A percentile compares a stretch with the other conserved stretches of the same genome.
These are phyloP conservation scores for Parus major DNA, from an alignment of 2,113 vertebrate species.

Conservation along the genomic window DNA sequence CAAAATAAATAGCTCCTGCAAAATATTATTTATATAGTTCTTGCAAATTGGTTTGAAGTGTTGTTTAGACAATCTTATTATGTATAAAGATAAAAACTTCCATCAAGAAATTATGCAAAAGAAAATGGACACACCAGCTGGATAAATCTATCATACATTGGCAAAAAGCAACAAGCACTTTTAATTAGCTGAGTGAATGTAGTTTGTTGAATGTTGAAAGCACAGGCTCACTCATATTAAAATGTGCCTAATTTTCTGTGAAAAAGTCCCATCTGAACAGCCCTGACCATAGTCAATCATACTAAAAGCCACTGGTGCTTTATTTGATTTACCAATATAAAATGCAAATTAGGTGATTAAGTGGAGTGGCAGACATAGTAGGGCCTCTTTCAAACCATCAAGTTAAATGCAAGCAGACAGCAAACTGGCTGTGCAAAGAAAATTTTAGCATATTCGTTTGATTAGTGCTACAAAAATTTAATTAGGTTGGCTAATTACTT, in stretches of 20 bases:
- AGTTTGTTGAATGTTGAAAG: conserved; percentile 90
- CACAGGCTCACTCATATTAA: conserved; percentile 90
- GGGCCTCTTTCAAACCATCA: conserved; percentile 97
- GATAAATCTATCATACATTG: conserved; percentile 87
- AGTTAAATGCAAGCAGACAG: conserved; percentile 98
- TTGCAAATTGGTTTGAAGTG: conserved; percentile 70
- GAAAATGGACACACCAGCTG: conserved; percentile 89
- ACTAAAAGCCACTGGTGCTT: conserved; percentile 99
- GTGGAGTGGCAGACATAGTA: conserved; percentile 94
- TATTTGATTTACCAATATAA: conserved; percentile 99
- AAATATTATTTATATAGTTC: conserved; percentile 72
- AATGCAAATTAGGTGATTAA: conserved; percentile 99
- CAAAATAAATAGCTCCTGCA: conserved; percentile 60
- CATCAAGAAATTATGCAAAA: conserved; percentile 81
- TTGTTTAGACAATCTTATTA: conserved; percentile 81
- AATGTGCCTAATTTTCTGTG: conserved; percentile 98
- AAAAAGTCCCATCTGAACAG: conserved; percentile 97
- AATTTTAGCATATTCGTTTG: conserved; percentile 99
- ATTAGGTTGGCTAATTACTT: conserved; percentile 96
- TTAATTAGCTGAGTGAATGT: conserved; percentile 99
- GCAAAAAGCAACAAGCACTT: conserved; percentile 86
- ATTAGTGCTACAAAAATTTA: conserved; percentile 97
- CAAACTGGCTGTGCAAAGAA: conserved; percentile 92
- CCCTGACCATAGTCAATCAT: conserved; percentile 98
- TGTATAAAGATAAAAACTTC: conserved; percentile 80